Base-by-base conservation (phyloP, 2,888 invertebrate species). In the Euplagia quadripunctaria region DNA sequence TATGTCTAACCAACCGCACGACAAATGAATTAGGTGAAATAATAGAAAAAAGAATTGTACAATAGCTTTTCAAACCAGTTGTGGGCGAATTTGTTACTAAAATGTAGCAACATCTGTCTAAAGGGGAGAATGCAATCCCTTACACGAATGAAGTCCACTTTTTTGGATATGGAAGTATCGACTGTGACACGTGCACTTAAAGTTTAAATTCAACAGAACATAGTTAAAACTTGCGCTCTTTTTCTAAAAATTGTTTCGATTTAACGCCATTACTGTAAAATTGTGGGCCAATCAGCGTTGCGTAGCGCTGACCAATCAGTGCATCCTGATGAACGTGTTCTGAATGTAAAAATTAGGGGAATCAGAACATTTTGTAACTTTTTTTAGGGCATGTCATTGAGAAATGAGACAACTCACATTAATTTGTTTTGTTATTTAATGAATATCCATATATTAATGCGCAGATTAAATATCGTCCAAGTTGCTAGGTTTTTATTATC, bases 261-360 rank as follows among this genome's bases (percentile, higher is more conserved):
- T 93, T 95, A 95, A 96, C 96, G 95, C 95, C 95, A 96, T 96
- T 95, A 94, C 92, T 95, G 94, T 95, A 94, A 95, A 94, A 94
- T 92, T 93, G 93, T 91, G 82, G 85, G 95, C 96, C 96, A 96
- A 96, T 96, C 94, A 91, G 90, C 86, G 87, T 76, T 84, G 78
- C 87, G 89, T 83, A 87, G 86, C 86, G 83, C 89, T 88, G 86
- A 91, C 95, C 96, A 95, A 96, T 96, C 89, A 90, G 86, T 73
- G 87, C 74, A 78, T 76, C 76, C 86, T 84, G 84, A 84, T 82
- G 86, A 86, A 89, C 94, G 94, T 94, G 95, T 90, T 91, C 85
- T 82, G 94, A 94, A 95, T 95, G 90, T 91, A 89, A 93, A 94
- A 92, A 94, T 94, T 91, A 89, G 91, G 93, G 93, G 90, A 89